Conservation (phyloP, 2,888 invertebrate species). For the Ganaspis brasiliensis region DNA sequence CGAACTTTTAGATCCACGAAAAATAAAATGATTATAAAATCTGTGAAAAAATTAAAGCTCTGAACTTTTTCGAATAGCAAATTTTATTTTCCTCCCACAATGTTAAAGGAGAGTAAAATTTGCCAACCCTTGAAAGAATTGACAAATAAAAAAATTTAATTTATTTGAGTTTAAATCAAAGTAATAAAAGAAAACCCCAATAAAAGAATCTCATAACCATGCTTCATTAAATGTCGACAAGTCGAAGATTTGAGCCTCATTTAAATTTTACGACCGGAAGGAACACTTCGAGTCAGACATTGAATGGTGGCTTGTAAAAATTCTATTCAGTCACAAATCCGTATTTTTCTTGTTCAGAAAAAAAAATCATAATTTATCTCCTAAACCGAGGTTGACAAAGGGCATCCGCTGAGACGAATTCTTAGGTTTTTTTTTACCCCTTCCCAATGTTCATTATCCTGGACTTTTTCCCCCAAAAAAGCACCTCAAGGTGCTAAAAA, state of each 20-base stretch:
- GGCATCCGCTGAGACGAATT: conserved; percentile 32
- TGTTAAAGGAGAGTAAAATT: too few species aligned
- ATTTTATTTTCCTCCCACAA: too few species aligned
- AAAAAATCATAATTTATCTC: conserved; percentile 35
- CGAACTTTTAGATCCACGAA: too few species aligned
- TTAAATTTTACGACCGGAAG: not conserved
- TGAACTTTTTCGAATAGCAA: too few species aligned
- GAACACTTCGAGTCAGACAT: not conserved
- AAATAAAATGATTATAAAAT: too few species aligned
- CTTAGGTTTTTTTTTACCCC: not conserved
- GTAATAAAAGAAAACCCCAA: too few species aligned
- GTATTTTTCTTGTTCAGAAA: conserved; percentile 30
- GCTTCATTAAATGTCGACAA: too few species aligned
- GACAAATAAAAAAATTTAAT: too few species aligned
- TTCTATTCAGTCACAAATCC: conserved; percentile 20
- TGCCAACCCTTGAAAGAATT: too few species aligned
- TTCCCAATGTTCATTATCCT: not conserved
- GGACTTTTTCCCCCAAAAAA: conserved; percentile 11
- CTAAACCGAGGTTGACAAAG: conserved; percentile 28
- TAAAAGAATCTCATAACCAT: too few species aligned
- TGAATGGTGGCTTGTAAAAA: conserved; percentile 10
- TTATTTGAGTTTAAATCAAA: too few species aligned
- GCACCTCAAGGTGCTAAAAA: conserved; percentile 8
- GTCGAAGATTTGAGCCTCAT: conserved; percentile 1
- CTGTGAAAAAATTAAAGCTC: too few species aligned